Conservation (phyloP, 2,113 vertebrate species). For the Hippolais icterina region DNA sequence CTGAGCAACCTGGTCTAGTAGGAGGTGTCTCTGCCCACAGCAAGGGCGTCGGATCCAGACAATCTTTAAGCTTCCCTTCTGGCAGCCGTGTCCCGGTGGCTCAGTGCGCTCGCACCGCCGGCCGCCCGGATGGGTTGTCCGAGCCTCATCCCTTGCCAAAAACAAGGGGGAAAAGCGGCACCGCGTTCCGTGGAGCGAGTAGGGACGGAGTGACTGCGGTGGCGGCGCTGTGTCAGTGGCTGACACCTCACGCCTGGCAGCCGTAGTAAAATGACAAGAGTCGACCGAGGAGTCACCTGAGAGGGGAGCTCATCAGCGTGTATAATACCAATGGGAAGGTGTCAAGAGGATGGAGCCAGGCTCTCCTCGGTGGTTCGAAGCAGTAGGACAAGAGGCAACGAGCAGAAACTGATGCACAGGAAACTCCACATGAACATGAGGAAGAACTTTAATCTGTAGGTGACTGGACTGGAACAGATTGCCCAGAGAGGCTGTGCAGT, state of each 20-base stretch:
- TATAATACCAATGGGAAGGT: not conserved
- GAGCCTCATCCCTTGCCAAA: fast-evolving
- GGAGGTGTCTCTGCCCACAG: not conserved
- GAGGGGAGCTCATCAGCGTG: fast-evolving
- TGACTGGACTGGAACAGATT: not conserved
- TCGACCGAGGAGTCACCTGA: not conserved
- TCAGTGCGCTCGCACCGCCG: fast-evolving
- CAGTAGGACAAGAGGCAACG: fast-evolving
- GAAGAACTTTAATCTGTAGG: not conserved
- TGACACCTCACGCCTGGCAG: fast-evolving
- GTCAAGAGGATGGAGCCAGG: not conserved
- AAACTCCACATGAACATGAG: not conserved
- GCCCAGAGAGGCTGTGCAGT: not conserved
- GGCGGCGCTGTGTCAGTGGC: fast-evolving
- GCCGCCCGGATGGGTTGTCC: fast-evolving
- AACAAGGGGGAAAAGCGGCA: fast-evolving
- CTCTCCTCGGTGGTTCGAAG: fast-evolving
- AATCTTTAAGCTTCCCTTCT: too few species aligned
- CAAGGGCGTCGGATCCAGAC: fast-evolving
- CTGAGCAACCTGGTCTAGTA: not conserved
- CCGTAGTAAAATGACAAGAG: fast-evolving
- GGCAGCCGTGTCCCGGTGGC: fast-evolving
- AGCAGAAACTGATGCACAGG: not conserved
- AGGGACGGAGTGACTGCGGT: fast-evolving
- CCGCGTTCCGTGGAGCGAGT: fast-evolving